Evolutionary conservation across 2,797 vertebrate species (phyloP).

Genomic region (Ficedula albicollis): DNA sequence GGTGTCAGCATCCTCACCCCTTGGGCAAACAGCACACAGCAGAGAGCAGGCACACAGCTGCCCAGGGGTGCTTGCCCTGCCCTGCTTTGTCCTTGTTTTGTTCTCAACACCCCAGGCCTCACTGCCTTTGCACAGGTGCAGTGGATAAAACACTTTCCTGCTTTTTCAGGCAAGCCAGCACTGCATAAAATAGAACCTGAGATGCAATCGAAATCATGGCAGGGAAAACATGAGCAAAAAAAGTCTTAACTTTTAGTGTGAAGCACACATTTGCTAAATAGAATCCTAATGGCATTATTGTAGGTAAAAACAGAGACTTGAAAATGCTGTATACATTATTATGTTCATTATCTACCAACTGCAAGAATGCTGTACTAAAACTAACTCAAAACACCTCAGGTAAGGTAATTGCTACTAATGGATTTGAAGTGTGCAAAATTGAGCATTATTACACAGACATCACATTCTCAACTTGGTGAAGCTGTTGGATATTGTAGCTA

Average conservation of each 20-base stretch:
- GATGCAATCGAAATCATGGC: not conserved
- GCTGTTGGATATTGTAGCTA: slow-evolving; percentile 67
- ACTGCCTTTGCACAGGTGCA: not conserved
- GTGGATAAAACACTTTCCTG: not conserved
- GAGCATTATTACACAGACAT: slow-evolving; percentile 81
- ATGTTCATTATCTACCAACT: slow-evolving; percentile 86
- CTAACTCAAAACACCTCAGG: slow-evolving; percentile 87
- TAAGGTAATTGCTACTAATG: slow-evolving; percentile 88
- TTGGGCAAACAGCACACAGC: not conserved
- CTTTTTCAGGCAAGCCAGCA: not conserved
- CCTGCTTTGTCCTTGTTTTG: not conserved
- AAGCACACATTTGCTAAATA: slow-evolving; percentile 78
- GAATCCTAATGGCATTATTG: slow-evolving; percentile 81
- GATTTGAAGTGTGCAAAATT: slow-evolving; percentile 87
- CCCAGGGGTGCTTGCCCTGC: not conserved
- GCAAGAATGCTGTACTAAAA: slow-evolving; percentile 87
- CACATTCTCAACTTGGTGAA: slow-evolving; percentile 71
- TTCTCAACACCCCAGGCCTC: not conserved
- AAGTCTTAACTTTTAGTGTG: slow-evolving; percentile 73
- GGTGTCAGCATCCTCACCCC: not conserved
- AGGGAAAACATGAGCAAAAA: slow-evolving; percentile 47
- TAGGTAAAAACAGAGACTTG: slow-evolving; percentile 81
- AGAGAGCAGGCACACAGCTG: not conserved
- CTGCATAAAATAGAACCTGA: not conserved
- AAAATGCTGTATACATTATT: slow-evolving; percentile 84